Evolutionary conservation across 1,140 invertebrate genomes (phyloP).

Genomic region (Lepidurus arcticus): DNA sequence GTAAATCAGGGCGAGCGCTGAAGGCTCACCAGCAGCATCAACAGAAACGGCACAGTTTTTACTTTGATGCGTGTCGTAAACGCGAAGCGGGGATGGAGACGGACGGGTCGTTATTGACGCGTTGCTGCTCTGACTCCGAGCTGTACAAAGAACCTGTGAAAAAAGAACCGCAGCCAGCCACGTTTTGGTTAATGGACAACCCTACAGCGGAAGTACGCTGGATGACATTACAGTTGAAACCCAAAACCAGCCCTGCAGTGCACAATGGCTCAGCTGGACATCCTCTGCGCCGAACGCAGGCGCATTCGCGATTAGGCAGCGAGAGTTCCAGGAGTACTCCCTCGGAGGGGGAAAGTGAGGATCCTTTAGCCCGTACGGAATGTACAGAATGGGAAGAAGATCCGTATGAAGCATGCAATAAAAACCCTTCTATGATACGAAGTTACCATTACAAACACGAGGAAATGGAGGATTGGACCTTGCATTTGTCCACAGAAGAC

Average conservation of each 20-base stretch:
- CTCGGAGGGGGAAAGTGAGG: slow-evolving; percentile 34
- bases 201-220: slow-evolving; percentile 29
- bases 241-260: neutral
- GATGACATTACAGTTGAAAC: slow-evolving; percentile 29
- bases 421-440: too few relatives aligned
- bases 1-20: neutral
- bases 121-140: slow-evolving; percentile 36
- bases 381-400: slow-evolving; percentile 48
- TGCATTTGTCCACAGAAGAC: slow-evolving; percentile 63
- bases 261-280: slow-evolving; percentile 37
- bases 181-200: slow-evolving; percentile 2
- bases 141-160: slow-evolving; percentile 36
- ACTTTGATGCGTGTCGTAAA: neutral
- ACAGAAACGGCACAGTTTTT: slow-evolving; percentile 16
- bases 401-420: too few relatives aligned
- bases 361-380: slow-evolving; percentile 46
- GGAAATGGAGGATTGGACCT: slow-evolving; percentile 71
- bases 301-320: slow-evolving; percentile 42
- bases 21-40: neutral
- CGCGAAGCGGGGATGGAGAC: neutral
- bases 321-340: slow-evolving; percentile 30
- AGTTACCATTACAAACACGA: slow-evolving; percentile 64
- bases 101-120: neutral
- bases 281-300: slow-evolving; percentile 46
- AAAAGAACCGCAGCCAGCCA: slow-evolving; percentile 27